Base-by-base conservation (phyloP, 2,797 vertebrate genomes). In the Takifugu rubripes region DNA sequence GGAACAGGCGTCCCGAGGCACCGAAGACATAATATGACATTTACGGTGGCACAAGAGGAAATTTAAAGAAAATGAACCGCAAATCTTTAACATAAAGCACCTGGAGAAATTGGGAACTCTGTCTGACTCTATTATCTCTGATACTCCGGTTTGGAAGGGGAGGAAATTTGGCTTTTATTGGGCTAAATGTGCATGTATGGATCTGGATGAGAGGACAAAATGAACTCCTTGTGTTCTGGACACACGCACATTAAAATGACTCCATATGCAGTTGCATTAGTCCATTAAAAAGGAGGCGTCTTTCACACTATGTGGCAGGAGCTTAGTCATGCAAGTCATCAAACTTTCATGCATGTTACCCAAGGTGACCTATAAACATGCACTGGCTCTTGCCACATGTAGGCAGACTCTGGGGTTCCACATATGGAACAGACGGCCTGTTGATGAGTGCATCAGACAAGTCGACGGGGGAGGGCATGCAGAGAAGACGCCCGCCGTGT, bases 301-400 rank as follows among this genome's bases (percentile, higher is more conserved):
- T 40, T 40, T 40, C 44, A 29, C 1, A 27, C 2, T 47, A 2
- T 6, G 24, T 58, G 36, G 54, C 64, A 54, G 36, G 12, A 0
- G 3, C 14, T 17, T 27, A 24, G 45, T 57, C 53, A 59, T 65
- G 51, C 52, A 71, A 62, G 50, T 25, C 57, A 77, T 82, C 58
- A 74, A 76, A 67, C 47, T 57, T 77, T 79, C 44, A 71, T 66
- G 5, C 21, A 49, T 49, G 24, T 69, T 62, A 66, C 69, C 69
- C 54, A 75, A 65, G 56, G 51, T 72, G 71, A 77, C 76, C 76
- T 64, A 10, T 71, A 82, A 78, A 75, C 42, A 52, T 74, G 17
- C 17, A 10, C n/a, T 71, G 64, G 75, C 50, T 77, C 70, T 61
- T 42, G 63, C 61, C 47, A 51, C 58, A 72, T 54, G 59, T 64